Evolutionary conservation across 2,113 vertebrate species (phyloP), one percentile per base, ranked within the genome.

Genomic region (Quiscalus mexicanus): DNA sequence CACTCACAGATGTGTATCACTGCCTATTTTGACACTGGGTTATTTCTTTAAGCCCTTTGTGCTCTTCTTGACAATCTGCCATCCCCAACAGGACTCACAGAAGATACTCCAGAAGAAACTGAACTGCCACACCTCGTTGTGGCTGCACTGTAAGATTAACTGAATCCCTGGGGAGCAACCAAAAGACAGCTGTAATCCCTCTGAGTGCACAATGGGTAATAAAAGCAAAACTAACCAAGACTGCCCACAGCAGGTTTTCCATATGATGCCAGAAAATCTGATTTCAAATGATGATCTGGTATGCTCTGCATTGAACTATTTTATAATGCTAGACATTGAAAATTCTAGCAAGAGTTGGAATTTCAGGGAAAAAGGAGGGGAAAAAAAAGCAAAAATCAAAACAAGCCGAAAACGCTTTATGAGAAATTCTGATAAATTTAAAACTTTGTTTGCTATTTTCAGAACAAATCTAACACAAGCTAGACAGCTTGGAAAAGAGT

Each of bases 291-390:
- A 56, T 37, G 41, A 52, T 45, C 63, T 73, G 22, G 42, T 60
- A 9, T 44, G 60, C 8, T 52, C 45, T 64, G 30, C 25, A 52
- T 33, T 25, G 17, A 69, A 11, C 50, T 49, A 41, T 84, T 80
- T 44, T 44, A 41, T 12, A 68, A 81, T 2, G 11, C 4, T 64
- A 37, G 74, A 63, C 3, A 5, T 3, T 28, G 42, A 53, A 81
- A 75, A 89, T 18, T 9, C 6, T 50, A 78, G 8, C 33, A 59
- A 31, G 12, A 50, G 9, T 7, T 76, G 10, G 11, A 30, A 6
- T 35, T 64, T 55, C 6, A 11, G 4, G 3, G 3, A 0, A 10
- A 50, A 55, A 30, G 0, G 3, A 45, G 16, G 6, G 6, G 2
- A 10, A 50, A 31, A 52, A 59, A 62, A 15, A 59, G 0, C 3